These are phyloP conservation scores for Pterocles orientalis DNA, from an alignment of 2,113 vertebrate genomes.

Conservation along the genomic window DNA sequence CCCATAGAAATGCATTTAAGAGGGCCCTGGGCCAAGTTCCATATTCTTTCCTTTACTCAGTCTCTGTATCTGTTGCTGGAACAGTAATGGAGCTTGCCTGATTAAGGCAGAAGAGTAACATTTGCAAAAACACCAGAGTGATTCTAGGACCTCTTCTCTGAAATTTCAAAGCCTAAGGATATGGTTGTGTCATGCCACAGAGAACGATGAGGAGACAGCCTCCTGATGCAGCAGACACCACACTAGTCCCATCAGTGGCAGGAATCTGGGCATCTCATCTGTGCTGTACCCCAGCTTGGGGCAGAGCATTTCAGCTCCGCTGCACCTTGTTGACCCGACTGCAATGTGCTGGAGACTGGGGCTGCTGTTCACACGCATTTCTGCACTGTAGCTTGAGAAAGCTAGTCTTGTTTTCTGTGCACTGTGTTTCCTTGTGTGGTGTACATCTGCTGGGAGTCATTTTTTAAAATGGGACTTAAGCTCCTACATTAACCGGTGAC, in stretches of 20 bases:
- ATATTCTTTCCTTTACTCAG: neutral
- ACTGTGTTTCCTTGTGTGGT: neutral
- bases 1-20: neutral
- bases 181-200: rapidly evolving
- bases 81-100: neutral
- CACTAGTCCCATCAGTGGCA: neutral
- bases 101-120: neutral
- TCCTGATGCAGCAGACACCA: rapidly evolving
- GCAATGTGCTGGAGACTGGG: neutral
- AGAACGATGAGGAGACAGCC: rapidly evolving
- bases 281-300: neutral
- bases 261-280: neutral
- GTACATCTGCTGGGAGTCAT: neutral
- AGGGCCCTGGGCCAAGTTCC: constrained; percentile 20
- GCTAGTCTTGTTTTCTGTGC: neutral
- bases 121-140: neutral
- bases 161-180: neutral
- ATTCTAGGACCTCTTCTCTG: neutral
- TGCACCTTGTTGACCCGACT: neutral
- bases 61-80: neutral
- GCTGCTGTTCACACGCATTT: rapidly evolving
- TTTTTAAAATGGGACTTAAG: neutral
- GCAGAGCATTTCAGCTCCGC: neutral
- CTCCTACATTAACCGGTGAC: neutral
- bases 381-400: rapidly evolving